Evolutionary conservation across 1,140 invertebrate genomes (phyloP), one percentile per base, ranked within the genome.

Genomic region (Eumeta japonica): DNA sequence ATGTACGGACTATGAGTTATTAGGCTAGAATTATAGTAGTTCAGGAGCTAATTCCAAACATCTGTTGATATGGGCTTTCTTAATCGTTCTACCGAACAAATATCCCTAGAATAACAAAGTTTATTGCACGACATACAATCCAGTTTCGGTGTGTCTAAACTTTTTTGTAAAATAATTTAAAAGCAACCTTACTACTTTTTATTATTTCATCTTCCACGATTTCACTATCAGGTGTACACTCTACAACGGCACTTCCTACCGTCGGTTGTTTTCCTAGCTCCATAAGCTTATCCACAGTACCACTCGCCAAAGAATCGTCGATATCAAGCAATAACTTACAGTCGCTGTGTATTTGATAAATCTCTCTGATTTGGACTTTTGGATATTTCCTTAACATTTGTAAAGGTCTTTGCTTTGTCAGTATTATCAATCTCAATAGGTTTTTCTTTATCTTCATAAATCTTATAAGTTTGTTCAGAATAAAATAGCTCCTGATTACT

Each of bases 401-500:
- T 17, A 39, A 44, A 39, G 42, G 27, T 16, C 7, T n/a, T n/a
- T n/a, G 43, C 43, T 45, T 45, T 45, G 2, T 38, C 43, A 16
- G 37, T 40, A 16, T 37, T 27, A 16, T 40, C 38, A 40, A 45
- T 45, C 20, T 36, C 38, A 16, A 45, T 45, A 9, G 34, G 1
- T 39, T 36, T 45, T 11, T 37, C 34, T 13, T 28, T 15, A 13
- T 4, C 13, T 4, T 29, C 3, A 29, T 15, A 33, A 28, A 46
- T 13, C n/a, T 40, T 43, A n/a, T 43, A 43, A 17, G 41, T 12
- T 33, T 47, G 1, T 24, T 27, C 40, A 24, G 10, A 15, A 17
- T 47, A 47, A 47, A 11, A 47, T 47, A 41, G 41, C 37, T 47
- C 46, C 16, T 48, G 41, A 32, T 48, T 48, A 48, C 16, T 41